Conservation (phyloP, 2,113 vertebrate genomes). For the Amphilophus citrinellus region DNA sequence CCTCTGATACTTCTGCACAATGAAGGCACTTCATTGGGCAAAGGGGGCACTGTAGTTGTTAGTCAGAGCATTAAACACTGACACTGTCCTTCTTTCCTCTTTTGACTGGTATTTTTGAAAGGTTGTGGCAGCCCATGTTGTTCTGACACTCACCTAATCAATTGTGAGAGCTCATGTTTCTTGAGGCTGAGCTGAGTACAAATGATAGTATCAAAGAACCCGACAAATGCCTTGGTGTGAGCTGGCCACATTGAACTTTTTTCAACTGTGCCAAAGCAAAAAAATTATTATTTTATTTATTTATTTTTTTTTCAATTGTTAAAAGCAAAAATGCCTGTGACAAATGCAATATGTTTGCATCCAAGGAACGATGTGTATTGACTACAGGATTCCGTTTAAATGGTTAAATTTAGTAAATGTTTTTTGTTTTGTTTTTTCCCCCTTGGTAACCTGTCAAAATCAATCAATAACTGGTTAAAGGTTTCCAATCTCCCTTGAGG, state of each 20-base stretch:
- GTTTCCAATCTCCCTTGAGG: constrained; percentile 24
- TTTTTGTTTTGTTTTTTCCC: neutral
- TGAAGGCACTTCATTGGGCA: neutral
- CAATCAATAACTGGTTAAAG: constrained; percentile 29
- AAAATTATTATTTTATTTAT: too few species aligned
- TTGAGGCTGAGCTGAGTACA: constrained; percentile 6
- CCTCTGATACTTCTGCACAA: neutral
- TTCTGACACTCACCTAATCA: neutral
- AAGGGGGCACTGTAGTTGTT: neutral
- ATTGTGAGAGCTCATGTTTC: neutral
- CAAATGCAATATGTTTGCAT: neutral
- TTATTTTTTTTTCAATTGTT: neutral
- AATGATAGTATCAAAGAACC: neutral
- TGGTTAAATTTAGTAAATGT: neutral
- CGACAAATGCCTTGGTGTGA: neutral
- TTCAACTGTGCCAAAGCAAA: neutral
- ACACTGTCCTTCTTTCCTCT: neutral
- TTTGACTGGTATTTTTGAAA: neutral
- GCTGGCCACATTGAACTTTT: neutral
- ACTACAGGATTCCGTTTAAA: constrained; percentile 19
- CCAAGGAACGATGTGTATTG: neutral
- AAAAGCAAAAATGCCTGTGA: neutral
- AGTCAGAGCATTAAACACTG: neutral
- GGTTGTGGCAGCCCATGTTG: neutral
- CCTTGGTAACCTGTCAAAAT: neutral